Evolutionary conservation across 2,113 vertebrate genomes (phyloP).

Genomic region (Nematolebias whitei): DNA sequence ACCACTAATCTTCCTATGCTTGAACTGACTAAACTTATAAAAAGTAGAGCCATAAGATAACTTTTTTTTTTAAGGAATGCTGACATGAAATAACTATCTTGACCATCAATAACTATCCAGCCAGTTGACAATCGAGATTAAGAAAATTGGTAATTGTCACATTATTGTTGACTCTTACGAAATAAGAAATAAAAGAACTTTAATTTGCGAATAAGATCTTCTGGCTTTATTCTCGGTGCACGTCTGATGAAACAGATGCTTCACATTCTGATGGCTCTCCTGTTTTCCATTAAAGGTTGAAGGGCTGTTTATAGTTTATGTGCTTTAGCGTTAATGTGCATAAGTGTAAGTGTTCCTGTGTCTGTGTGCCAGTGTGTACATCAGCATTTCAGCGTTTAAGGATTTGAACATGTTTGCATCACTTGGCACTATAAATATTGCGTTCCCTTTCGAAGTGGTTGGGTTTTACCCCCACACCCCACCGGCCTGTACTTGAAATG

Average conservation of each 20-base stretch:
- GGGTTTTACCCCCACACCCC: conserved; percentile 54
- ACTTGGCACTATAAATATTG: conserved; percentile 32
- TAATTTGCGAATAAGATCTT: neutral
- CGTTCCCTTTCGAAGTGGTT: conserved; percentile 41
- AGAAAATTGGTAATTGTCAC: too few relatives aligned
- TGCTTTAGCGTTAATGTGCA: neutral
- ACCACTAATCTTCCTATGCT: too few relatives aligned
- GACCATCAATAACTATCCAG: too few relatives aligned
- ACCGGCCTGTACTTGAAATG: conserved; percentile 13
- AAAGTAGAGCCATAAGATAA: too few relatives aligned
- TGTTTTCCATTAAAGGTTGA: conserved; percentile 14
- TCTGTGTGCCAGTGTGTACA: conserved; percentile 6
- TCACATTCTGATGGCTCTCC: neutral
- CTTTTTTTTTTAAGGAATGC: too few relatives aligned
- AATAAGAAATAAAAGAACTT: too few relatives aligned
- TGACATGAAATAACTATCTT: too few relatives aligned
- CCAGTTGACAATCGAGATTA: too few relatives aligned
- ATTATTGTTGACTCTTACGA: too few relatives aligned
- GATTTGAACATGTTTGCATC: conserved; percentile 13
- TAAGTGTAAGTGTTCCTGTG: neutral
- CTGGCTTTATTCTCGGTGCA: neutral
- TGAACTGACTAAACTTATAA: too few relatives aligned
- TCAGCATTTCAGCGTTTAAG: conserved; percentile 16
- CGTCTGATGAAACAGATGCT: neutral
- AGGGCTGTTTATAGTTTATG: conserved; percentile 18